A percentile compares a stretch with the other conserved stretches of the same genome.
Evolutionary conservation across 2,113 vertebrate species (phyloP).

Genomic region (Erinaceus europaeus): DNA sequence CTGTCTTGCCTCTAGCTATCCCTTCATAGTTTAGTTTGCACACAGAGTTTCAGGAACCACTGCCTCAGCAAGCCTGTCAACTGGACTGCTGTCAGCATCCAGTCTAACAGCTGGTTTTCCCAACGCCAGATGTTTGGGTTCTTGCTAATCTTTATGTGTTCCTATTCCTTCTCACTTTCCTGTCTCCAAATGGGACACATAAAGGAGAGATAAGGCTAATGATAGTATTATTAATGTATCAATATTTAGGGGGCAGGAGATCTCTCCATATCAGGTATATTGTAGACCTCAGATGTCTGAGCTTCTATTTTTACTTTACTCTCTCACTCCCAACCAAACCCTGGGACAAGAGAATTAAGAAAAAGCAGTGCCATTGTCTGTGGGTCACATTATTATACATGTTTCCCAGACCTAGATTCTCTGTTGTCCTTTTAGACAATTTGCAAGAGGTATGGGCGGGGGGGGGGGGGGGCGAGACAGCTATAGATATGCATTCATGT

Average conservation of each 20-base stretch:
- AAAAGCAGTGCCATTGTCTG: not conserved
- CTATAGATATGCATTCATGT: not conserved
- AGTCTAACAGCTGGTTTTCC: not conserved
- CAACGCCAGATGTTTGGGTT: not conserved
- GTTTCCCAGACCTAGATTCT: not conserved
- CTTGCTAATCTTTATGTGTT: too few species aligned
- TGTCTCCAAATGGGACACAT: not conserved
- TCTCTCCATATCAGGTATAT: not conserved
- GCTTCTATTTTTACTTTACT: not conserved
- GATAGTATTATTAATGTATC: not conserved
- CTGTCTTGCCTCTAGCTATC: not conserved
- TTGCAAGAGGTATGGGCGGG: not conserved
- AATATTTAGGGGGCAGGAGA: not conserved
- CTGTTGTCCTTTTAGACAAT: not conserved
- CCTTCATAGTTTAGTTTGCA: not conserved
- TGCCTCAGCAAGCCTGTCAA: not conserved
- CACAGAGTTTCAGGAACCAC: not conserved
- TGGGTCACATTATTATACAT: not conserved
- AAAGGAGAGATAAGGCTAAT: not conserved
- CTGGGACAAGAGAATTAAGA: not conserved
- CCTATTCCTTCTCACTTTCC: not conserved
- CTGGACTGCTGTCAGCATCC: not conserved
- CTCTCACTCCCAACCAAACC: not conserved
- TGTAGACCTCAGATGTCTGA: not conserved
- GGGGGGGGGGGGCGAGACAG: fast-evolving